Conservation (phyloP, 2,797 vertebrate genomes). For the Oryzias sinensis region DNA sequence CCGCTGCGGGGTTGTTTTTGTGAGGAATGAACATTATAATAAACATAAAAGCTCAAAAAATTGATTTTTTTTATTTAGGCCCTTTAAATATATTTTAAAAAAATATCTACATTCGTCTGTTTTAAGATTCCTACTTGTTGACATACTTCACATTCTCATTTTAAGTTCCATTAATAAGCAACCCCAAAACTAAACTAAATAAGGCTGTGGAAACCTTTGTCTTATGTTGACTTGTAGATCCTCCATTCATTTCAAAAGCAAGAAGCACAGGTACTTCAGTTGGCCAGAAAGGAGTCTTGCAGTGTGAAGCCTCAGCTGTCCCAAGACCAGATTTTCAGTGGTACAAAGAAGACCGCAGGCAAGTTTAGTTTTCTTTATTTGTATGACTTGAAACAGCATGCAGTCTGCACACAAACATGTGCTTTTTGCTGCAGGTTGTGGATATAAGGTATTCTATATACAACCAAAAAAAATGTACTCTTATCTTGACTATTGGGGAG, state of each 20-base stretch:
- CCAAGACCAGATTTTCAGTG: constrained; percentile 93
- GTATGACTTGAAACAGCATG: constrained; percentile 1
- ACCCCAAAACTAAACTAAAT: background rate
- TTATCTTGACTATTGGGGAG: no score
- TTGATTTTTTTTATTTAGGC: no score
- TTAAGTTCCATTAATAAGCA: no score
- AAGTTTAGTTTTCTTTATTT: constrained; percentile 37
- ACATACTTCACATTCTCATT: no score
- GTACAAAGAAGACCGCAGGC: constrained; percentile 97
- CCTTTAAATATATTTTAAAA: no score
- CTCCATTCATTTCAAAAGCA: constrained; percentile 89
- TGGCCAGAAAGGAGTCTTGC: constrained; percentile 92
- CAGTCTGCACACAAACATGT: constrained; percentile 5
- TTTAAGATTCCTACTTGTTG: no score
- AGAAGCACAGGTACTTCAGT: constrained; percentile 88
- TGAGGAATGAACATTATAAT: no score
- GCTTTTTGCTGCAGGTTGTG: constrained; percentile 11
- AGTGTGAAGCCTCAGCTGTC: constrained; percentile 92
- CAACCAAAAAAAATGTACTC: no score
- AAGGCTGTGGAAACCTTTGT: background rate
- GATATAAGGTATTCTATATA: constrained; percentile 12
- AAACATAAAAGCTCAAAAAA: no score
- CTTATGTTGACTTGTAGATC: constrained; percentile 75
- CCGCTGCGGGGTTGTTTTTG: no score
- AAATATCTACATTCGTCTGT: no score